Evolutionary conservation across 53 echinoderm and acorn worm species (phyloP), one percentile per base, ranked within the genome.

Genomic region (Crossaster papposus): DNA sequence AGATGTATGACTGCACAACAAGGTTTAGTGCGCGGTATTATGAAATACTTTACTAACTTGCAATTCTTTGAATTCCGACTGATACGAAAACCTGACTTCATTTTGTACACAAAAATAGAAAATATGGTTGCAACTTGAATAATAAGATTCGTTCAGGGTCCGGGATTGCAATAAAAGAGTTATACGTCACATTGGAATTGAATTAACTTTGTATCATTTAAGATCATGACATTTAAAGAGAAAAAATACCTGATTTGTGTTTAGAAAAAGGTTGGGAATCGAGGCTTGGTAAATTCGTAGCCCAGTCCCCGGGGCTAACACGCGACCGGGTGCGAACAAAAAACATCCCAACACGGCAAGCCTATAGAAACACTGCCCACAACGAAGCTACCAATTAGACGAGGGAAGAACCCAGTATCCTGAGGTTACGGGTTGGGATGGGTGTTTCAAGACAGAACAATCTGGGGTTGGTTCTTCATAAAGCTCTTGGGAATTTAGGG

Each of bases 291-390:
- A 52, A n/a, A 35, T 62, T 58, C 62, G 32, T 87, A 76, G 73
- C 76, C 87, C 84, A 87, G 62, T 87, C 77, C 87, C 87, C 76
- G 64, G 76, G 87, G 87, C 74, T 5, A 44, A 87, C 87, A 87
- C 87, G 87, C 76, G 62, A 87, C 87, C 87, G 76, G 87, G 76
- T 76, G 72, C 51, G n/a, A n/a, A 77, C 54, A 17, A 20, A 20
- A 58, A 58, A 58, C 17, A 2, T 17, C 44, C 44, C n/a, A n/a
- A n/a, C n/a, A n/a, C n/a, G n/a, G n/a, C n/a, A n/a, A n/a, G n/a
- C n/a, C n/a, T n/a, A n/a, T 20, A 17, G 58, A 58, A 20, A 20
- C 44, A 1, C 44, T 58, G 58, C 17, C 22, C 22, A 18, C 58
- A 8, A 58, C 17, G n/a, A n/a, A 58, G 22, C 22, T n/a, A n/a